Percentiles rank a stretch among this genome's conserved stretches.
Conservation (phyloP, 2,113 vertebrate genomes). For the Stercorarius parasiticus region DNA sequence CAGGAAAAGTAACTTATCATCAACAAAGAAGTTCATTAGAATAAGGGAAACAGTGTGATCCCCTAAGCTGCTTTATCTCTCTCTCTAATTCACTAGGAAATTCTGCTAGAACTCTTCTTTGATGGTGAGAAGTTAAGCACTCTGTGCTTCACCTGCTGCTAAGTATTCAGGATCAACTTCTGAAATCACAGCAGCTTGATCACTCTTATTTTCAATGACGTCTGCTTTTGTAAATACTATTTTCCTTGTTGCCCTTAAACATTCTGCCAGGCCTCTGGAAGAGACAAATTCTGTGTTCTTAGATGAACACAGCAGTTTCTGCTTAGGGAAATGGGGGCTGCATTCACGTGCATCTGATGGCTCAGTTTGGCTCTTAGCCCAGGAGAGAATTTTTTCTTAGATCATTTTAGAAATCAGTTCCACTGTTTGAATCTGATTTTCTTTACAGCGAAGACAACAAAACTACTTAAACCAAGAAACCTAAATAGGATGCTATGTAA, state of each 20-base stretch:
- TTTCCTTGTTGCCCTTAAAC: neutral
- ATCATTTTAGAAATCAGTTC: conserved; percentile 29
- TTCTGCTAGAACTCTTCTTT: neutral
- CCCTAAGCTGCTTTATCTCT: neutral
- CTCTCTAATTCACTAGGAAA: neutral
- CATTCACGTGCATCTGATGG: neutral
- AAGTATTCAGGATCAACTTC: neutral
- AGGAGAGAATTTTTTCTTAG: neutral
- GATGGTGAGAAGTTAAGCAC: neutral
- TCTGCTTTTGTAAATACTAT: neutral
- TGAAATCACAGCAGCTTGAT: neutral
- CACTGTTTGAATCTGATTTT: neutral
- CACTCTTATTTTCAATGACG: neutral
- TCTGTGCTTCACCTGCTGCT: neutral
- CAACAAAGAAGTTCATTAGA: neutral
- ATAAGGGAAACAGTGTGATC: neutral
- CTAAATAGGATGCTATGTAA: neutral
- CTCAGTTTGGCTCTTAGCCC: neutral
- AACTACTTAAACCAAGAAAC: neutral
- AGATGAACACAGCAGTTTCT: neutral
- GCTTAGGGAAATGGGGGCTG: neutral
- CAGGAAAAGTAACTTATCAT: neutral
- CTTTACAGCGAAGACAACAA: neutral
- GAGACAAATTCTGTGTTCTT: neutral
- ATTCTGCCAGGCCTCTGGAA: neutral